phyloP scores from a whole-genome alignment of 2,888 invertebrate species.

The Timema podura region DNA sequence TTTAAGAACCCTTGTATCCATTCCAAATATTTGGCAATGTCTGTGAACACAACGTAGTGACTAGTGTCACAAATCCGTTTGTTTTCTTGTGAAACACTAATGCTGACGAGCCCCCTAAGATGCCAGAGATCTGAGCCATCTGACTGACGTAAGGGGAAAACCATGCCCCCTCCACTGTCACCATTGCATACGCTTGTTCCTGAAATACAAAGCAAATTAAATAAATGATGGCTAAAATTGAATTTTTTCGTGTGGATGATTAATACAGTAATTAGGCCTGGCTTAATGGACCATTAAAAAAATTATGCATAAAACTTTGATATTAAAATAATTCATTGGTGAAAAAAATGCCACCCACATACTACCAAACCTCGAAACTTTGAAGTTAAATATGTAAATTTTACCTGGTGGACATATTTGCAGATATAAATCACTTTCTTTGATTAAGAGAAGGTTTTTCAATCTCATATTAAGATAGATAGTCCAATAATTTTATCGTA shows the following conservation, averaged over 20 bases:
- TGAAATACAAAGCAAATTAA: conserved; percentile 36
- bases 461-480: too few relatives aligned
- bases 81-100: conserved; percentile 55
- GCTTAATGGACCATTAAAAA: too few relatives aligned
- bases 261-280: too few relatives aligned
- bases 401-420: too few relatives aligned
- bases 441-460: too few relatives aligned
- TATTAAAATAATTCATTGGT: too few relatives aligned
- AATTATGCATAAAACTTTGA: too few relatives aligned
- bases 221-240: not conserved
- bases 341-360: too few relatives aligned
- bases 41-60: conserved; percentile 60
- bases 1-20: conserved; percentile 44
- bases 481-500: too few relatives aligned
- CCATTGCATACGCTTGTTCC: conserved; percentile 56
- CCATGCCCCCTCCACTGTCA: conserved; percentile 47
- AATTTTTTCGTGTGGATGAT: not conserved
- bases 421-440: too few relatives aligned
- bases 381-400: too few relatives aligned
- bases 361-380: too few relatives aligned
- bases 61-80: conserved; percentile 53
- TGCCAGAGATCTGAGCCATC: conserved; percentile 26
- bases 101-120: conserved; percentile 47
- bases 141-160: conserved; percentile 37
- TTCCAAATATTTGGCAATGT: conserved; percentile 54